Evolutionary conservation across 2,113 vertebrate genomes (phyloP).

Genomic region (Brachionichthys hirsutus): DNA sequence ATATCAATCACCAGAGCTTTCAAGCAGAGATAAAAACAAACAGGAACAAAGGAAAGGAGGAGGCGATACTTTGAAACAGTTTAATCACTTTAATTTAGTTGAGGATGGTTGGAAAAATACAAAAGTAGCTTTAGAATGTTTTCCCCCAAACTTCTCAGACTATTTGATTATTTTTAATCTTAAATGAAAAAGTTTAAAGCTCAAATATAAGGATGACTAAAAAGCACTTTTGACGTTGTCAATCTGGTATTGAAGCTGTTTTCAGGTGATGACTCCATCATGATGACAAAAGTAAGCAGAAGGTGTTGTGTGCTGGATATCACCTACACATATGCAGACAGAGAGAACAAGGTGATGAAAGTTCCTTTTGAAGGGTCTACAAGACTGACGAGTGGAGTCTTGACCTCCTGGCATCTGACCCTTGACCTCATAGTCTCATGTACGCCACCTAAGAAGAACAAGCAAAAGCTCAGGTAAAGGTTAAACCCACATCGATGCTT

Average conservation of each 20-base stretch:
- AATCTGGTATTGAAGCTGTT: too few relatives aligned
- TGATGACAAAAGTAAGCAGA: too few relatives aligned
- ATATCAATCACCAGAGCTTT: constrained; percentile 28
- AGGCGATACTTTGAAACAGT: constrained; percentile 4
- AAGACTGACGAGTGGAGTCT: background rate
- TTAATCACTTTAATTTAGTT: constrained; percentile 30
- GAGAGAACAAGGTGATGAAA: too few relatives aligned
- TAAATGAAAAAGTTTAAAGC: too few relatives aligned
- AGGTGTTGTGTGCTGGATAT: too few relatives aligned
- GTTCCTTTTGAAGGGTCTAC: background rate
- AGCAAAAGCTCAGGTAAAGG: background rate
- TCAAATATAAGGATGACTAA: too few relatives aligned
- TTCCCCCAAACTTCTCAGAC: too few relatives aligned
- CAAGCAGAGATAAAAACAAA: background rate
- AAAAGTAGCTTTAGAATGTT: background rate
- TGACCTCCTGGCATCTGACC: background rate
- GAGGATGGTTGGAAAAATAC: background rate
- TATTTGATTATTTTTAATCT: too few relatives aligned
- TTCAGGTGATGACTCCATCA: too few relatives aligned
- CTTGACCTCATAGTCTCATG: constrained; percentile 61
- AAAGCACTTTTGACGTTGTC: too few relatives aligned
- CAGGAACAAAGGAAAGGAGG: background rate
- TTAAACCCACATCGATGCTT: background rate
- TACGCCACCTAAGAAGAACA: constrained; percentile 66
- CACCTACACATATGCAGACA: too few relatives aligned